A percentile compares a stretch with the other conserved stretches of the same genome.
Conservation (phyloP, 2,113 vertebrate species). For the Psettodes erumei region DNA sequence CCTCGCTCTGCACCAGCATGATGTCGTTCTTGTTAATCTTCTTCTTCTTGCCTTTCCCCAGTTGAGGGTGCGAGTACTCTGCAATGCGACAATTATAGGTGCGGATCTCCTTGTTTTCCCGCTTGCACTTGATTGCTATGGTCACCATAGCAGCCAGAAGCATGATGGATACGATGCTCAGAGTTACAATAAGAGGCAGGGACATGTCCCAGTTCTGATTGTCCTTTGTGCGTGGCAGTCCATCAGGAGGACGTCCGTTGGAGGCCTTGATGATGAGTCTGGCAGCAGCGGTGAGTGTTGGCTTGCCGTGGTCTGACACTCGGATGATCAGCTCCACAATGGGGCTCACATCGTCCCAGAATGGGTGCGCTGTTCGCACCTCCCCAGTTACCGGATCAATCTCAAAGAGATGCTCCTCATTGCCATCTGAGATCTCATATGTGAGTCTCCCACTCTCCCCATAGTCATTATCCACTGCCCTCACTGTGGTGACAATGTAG, state of each 20-base stretch:
- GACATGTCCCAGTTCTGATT: constrained; percentile 98
- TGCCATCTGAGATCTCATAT: constrained; percentile 96
- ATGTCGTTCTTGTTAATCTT: constrained; percentile 98
- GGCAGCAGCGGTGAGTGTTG: constrained; percentile 92
- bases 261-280: constrained; percentile 94
- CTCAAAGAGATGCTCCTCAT: constrained; percentile 96
- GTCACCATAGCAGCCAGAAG: constrained; percentile 98
- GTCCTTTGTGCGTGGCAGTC: constrained; percentile 90
- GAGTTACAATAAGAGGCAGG: constrained; percentile 94
- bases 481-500: constrained; percentile 93
- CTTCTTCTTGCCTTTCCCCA: constrained; percentile 98
- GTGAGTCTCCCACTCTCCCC: constrained; percentile 97
- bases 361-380: constrained; percentile 93
- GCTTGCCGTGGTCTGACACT: constrained; percentile 97
- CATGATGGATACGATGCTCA: constrained; percentile 97
- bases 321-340: constrained; percentile 95
- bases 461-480: constrained; percentile 95
- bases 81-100: constrained; percentile 99
- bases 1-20: constrained; percentile 99
- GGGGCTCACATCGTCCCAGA: constrained; percentile 95
- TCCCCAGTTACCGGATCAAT: constrained; percentile 94
- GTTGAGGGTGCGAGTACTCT: constrained; percentile 97
- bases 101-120: constrained; percentile 99
- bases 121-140: constrained; percentile 97
- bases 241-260: constrained; percentile 91